These are phyloP conservation scores for Pseudochirops cupreus DNA, from an alignment of 2,797 vertebrate genomes.

Conservation along the genomic window DNA sequence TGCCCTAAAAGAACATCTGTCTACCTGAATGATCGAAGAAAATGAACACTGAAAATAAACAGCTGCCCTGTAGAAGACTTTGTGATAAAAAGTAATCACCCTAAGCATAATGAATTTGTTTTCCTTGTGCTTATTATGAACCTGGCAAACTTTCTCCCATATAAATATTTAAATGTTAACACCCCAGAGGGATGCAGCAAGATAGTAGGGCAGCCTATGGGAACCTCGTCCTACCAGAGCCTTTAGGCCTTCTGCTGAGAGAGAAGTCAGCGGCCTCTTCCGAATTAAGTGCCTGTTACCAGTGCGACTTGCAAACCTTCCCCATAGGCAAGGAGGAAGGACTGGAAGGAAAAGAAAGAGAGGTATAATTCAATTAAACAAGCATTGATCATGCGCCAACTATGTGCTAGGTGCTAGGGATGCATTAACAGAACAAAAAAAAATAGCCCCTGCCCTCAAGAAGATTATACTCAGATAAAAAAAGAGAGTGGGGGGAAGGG, in stretches of 20 bases:
- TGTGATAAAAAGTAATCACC: constrained; percentile 81
- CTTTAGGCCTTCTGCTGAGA: constrained; percentile 6
- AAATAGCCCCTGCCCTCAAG: not conserved
- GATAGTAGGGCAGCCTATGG: constrained; percentile 56
- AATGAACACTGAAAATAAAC: constrained; percentile 82
- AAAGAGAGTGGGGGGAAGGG: too few relatives aligned
- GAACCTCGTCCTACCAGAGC: constrained; percentile 28
- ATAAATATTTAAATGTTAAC: constrained; percentile 80
- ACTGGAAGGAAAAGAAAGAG: constrained; percentile 6
- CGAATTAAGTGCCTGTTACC: constrained; percentile 21
- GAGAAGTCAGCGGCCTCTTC: constrained; percentile 4
- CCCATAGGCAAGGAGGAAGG: not conserved
- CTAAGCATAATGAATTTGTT: constrained; percentile 81
- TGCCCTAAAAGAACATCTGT: constrained; percentile 80
- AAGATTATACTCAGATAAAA: not conserved
- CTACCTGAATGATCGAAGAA: constrained; percentile 81
- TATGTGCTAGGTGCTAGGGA: not conserved
- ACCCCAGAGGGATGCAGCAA: constrained; percentile 31
- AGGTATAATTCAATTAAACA: not conserved
- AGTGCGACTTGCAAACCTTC: not conserved
- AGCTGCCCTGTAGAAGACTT: constrained; percentile 76
- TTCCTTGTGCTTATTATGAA: constrained; percentile 80
- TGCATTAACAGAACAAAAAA: not conserved
- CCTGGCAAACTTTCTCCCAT: constrained; percentile 75
- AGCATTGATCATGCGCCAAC: not conserved